These are phyloP conservation scores for Octodonta nipae DNA, from an alignment of 2,888 invertebrate genomes.

Conservation along the genomic window DNA sequence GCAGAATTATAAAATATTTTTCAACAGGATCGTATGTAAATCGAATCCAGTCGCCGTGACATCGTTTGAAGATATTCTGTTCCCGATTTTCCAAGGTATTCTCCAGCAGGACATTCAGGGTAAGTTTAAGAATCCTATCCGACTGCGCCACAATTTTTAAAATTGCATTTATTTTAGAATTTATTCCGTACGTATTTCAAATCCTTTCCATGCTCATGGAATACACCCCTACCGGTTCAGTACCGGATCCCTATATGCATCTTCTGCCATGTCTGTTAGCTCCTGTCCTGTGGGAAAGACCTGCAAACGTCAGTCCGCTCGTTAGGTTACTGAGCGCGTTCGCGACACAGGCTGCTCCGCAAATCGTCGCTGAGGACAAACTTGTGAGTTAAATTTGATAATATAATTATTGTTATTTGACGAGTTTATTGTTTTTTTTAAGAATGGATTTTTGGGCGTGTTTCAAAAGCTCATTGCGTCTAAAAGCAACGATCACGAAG, in stretches of 20 bases:
- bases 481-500: slow-evolving; percentile 90
- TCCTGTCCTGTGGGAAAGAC: slow-evolving; percentile 84
- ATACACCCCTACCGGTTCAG: slow-evolving; percentile 39
- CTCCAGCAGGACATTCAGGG: slow-evolving; percentile 87
- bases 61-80: slow-evolving; percentile 82
- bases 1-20: neutral
- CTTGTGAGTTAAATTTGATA: slow-evolving; percentile 41
- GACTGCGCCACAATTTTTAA: too few species aligned
- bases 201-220: slow-evolving; percentile 84
- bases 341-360: slow-evolving; percentile 55
- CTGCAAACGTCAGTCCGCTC: slow-evolving; percentile 86
- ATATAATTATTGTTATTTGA: neutral
- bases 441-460: slow-evolving; percentile 76
- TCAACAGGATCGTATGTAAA: slow-evolving; percentile 65
- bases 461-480: slow-evolving; percentile 95
- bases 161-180: slow-evolving; percentile 49
- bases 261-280: slow-evolving; percentile 81
- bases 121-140: slow-evolving; percentile 27
- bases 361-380: slow-evolving; percentile 56
- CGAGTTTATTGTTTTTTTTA: slow-evolving; percentile 14
- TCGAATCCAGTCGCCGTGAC: slow-evolving; percentile 64
- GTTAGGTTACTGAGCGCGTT: slow-evolving; percentile 84
- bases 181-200: slow-evolving; percentile 98
- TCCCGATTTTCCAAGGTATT: slow-evolving; percentile 91
- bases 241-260: slow-evolving; percentile 75